These are phyloP conservation scores for Dioctria linearis DNA, from an alignment of 2,888 invertebrate species.

Conservation along the genomic window DNA sequence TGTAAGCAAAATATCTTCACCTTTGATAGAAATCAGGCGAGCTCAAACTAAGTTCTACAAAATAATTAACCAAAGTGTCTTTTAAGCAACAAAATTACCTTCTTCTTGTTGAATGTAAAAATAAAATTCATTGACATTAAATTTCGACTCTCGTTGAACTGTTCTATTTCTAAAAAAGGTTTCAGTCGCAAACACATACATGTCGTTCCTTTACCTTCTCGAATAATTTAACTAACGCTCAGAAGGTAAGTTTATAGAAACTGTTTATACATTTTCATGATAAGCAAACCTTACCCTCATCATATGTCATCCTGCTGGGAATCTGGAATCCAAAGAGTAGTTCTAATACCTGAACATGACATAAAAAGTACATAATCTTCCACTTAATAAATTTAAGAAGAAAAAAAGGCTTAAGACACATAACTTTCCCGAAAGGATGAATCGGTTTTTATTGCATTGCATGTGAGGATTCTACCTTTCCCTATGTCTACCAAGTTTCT, in stretches of 20 bases:
- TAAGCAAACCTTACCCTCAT: conserved; percentile 50
- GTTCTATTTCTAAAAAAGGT: conserved; percentile 34
- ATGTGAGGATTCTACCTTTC: conserved; percentile 12
- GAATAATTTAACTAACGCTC: conserved; percentile 41
- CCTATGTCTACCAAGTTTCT: background rate
- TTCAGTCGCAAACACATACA: background rate
- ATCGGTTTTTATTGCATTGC: conserved; percentile 45
- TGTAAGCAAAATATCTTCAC: too few relatives aligned
- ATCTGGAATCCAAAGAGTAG: conserved; percentile 30
- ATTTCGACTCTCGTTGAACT: background rate
- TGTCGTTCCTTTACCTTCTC: conserved; percentile 9
- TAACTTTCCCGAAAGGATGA: conserved; percentile 14
- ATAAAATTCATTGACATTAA: conserved; percentile 41
- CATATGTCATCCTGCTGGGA: conserved; percentile 42
- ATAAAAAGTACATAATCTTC: conserved; percentile 51
- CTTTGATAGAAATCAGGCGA: too few relatives aligned
- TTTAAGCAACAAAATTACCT: background rate
- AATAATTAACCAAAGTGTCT: too few relatives aligned
- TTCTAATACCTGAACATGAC: conserved; percentile 25
- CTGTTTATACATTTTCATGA: conserved; percentile 32
- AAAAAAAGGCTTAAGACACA: conserved; percentile 10
- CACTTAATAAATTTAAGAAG: conserved; percentile 44
- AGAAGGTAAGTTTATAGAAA: background rate
- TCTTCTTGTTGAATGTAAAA: background rate
- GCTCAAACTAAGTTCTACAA: too few relatives aligned